Evolutionary conservation across 2,888 invertebrate species (phyloP), one percentile per base, ranked within the genome.

Genomic region (Drosophila mimetica): DNA sequence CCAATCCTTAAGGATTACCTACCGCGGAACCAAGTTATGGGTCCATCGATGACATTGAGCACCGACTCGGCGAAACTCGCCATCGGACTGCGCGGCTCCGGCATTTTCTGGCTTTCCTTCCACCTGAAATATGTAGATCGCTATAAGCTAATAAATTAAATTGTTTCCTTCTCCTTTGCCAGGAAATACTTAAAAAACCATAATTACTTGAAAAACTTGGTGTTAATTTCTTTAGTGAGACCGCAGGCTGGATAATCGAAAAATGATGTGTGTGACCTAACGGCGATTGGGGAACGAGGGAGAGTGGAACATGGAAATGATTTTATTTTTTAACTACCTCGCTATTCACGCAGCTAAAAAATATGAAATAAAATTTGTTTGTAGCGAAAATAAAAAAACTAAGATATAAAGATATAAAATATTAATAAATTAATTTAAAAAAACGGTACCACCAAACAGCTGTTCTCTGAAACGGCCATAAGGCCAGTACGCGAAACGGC

Each of bases 1-100:
- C 22, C 8, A 0, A 20, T 48, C 8, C 7, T 7, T 20, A 13
- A 1, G 18, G 18, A 18, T 20, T 63, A 72, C 88, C 90, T 93
- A 96, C 96, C 96, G 93, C 95, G 93, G 86, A 96, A 94, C 93
- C 94, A 95, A 57, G 94, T 94, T 71, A 95, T 94, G 22, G 96
- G 96, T 8, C 92, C 92, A 89, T 96, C 96, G 55, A 96, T 85
- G 3, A 94, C 90, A 75, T 91, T 92, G 64, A 92, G 92, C 30
- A 96, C 84, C 1, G 93, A 91, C 69, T 91, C 91, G 41, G 92
- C 89, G 89, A 96, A 95, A 22, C 90, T 87, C 47, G 74, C 84
- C 85, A 92, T 79, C 8, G 92, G 90, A 64, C 77, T 92, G 66
- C 92, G 89, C 32, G 91, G 87, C 67, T 91, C 91, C 47, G 91